Evolutionary conservation across 2,113 vertebrate genomes (phyloP).

Genomic region (Mastomys coucha): DNA sequence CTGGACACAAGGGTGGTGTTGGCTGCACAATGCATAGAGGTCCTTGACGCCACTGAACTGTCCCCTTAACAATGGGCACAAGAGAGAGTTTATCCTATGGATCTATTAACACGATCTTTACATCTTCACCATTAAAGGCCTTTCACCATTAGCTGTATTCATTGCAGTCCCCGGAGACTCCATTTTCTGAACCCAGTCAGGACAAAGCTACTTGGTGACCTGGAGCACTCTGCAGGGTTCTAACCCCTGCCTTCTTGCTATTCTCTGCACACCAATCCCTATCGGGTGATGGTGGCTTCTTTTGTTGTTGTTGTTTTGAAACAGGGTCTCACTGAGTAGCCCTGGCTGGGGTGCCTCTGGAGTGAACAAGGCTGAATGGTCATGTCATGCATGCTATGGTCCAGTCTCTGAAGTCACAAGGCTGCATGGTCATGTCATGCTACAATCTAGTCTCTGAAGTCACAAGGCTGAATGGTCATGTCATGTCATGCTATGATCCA

Average conservation of each 20-base stretch:
- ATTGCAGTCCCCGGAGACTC: not conserved
- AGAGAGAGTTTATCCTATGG: not conserved
- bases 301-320: not conserved
- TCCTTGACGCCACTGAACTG: not conserved
- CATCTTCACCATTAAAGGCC: not conserved
- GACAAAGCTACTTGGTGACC: not conserved
- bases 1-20: not conserved
- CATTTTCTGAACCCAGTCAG: not conserved
- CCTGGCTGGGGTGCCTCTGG: not conserved
- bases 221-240: not conserved
- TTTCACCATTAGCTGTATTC: not conserved
- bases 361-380: not conserved
- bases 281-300: not conserved
- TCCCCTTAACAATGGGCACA: not conserved
- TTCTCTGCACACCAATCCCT: not conserved
- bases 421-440: not conserved
- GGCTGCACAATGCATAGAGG: rapidly evolving
- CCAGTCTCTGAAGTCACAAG: not conserved
- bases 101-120: not conserved
- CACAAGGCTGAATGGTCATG: not conserved
- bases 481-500: not conserved
- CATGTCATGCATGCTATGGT: not conserved
- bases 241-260: not conserved
- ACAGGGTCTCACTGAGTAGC: not conserved
- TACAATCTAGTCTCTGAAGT: not conserved